Conservation (phyloP, 2,797 vertebrate species). For the Tragopan temminckii region DNA sequence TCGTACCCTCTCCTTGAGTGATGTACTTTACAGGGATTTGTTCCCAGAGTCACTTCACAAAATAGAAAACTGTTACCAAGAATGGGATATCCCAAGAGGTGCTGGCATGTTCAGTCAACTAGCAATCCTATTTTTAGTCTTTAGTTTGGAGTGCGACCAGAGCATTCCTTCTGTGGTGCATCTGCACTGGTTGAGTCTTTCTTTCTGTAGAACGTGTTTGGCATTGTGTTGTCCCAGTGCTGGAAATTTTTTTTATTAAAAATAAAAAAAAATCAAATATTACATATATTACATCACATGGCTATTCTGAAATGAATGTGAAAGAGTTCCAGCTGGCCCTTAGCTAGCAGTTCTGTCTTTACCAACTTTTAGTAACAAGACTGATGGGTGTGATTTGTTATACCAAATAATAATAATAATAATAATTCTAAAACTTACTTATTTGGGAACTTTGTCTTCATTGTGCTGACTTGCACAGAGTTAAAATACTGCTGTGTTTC, state of each 20-base stretch:
- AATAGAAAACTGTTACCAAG: constrained; percentile 9
- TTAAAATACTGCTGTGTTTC: background rate
- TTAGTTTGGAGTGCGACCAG: constrained; percentile 43
- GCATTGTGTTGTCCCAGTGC: background rate
- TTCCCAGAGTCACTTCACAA: background rate
- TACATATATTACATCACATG: background rate
- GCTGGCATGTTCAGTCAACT: background rate
- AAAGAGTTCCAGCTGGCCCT: background rate
- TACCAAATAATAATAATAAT: background rate
- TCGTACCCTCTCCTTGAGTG: background rate
- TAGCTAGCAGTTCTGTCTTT: background rate
- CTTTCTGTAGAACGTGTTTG: background rate
- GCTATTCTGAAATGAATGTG: background rate
- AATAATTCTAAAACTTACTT: background rate
- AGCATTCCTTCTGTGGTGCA: constrained; percentile 11
- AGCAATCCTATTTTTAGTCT: constrained; percentile 40
- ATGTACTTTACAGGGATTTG: background rate
- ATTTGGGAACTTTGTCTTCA: background rate
- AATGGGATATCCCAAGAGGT: constrained; percentile 38
- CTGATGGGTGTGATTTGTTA: background rate
- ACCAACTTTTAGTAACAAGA: background rate
- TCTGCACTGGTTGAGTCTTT: background rate
- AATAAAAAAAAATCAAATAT: background rate
- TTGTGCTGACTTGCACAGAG: background rate
- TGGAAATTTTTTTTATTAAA: too few relatives aligned